Conservation (phyloP, 2,113 vertebrate species). For the Chaetodon auriga region DNA sequence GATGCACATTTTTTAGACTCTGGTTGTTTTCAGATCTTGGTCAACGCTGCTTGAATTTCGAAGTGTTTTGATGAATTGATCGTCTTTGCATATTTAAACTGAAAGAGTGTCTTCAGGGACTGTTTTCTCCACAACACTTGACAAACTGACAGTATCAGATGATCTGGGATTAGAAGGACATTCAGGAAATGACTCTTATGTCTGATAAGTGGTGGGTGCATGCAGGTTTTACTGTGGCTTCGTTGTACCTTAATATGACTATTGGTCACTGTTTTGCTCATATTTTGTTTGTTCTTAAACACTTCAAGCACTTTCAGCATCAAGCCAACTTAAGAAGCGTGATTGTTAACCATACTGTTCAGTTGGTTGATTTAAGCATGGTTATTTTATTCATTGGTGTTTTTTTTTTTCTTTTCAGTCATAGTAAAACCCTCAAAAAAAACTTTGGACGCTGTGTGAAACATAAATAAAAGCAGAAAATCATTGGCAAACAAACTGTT, state of each 20-base stretch:
- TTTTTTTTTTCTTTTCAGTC: conserved; percentile 20
- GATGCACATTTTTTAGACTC: conserved; percentile 15
- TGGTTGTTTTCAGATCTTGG: neutral
- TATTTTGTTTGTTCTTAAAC: neutral
- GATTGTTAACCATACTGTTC: conserved; percentile 26
- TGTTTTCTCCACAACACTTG: conserved; percentile 34
- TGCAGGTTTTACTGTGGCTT: conserved; percentile 36
- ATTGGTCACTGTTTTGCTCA: neutral
- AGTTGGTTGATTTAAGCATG: conserved; percentile 40
- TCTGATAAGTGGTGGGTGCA: conserved; percentile 1
- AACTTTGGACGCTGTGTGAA: too few relatives aligned
- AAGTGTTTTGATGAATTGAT: conserved; percentile 14
- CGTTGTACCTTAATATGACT: neutral
- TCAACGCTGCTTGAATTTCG: conserved; percentile 2
- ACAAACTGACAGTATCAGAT: conserved; percentile 5
- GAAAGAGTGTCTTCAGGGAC: conserved; percentile 32
- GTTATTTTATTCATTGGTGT: conserved; percentile 42
- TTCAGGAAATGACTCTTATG: conserved; percentile 6
- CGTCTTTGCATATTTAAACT: conserved; percentile 16
- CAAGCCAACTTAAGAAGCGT: conserved; percentile 31
- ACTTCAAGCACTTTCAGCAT: conserved; percentile 49
- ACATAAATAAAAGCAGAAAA: too few relatives aligned
- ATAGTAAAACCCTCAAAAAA: too few relatives aligned
- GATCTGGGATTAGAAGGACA: conserved; percentile 10
- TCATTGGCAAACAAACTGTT: too few relatives aligned